A percentile compares a stretch with the other conserved stretches of the same genome.
Evolutionary conservation across 2,797 vertebrate genomes (phyloP).

Genomic region (Myotis pilosus): DNA sequence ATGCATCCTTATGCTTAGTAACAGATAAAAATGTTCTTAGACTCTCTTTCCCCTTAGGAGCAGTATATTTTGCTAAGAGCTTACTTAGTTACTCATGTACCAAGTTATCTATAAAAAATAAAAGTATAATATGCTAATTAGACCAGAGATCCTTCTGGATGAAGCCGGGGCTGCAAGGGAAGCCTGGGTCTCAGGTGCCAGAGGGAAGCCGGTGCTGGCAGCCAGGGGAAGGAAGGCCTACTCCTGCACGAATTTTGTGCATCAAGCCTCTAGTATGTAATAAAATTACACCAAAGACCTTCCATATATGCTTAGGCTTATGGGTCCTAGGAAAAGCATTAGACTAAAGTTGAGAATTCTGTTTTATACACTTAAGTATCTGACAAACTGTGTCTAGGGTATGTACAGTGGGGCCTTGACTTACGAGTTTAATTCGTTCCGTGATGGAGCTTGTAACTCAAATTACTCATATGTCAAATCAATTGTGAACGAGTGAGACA

Average conservation of each 20-base stretch:
- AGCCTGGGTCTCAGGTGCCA: too few species aligned
- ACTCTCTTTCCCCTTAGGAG: background rate
- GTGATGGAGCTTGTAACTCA: too few species aligned
- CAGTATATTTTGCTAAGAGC: background rate
- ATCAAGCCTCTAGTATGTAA: background rate
- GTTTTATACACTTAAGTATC: background rate
- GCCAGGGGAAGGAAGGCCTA: too few species aligned
- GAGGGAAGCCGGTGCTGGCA: too few species aligned
- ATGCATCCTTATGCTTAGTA: background rate
- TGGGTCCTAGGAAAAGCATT: background rate
- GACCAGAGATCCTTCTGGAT: too few species aligned
- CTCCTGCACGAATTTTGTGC: too few species aligned
- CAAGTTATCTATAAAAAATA: too few species aligned
- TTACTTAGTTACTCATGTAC: background rate
- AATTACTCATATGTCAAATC: too few species aligned
- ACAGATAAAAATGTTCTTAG: conserved; percentile 31
- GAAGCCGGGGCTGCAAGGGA: too few species aligned
- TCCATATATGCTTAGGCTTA: background rate
- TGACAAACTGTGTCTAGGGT: background rate
- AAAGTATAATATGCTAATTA: too few species aligned
- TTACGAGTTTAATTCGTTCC: too few species aligned
- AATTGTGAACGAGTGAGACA: too few species aligned
- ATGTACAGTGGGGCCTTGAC: background rate
- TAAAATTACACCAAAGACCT: background rate
- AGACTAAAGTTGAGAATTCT: background rate